Conservation (phyloP, 1,140 invertebrate genomes). For the Bemisia tabaci region DNA sequence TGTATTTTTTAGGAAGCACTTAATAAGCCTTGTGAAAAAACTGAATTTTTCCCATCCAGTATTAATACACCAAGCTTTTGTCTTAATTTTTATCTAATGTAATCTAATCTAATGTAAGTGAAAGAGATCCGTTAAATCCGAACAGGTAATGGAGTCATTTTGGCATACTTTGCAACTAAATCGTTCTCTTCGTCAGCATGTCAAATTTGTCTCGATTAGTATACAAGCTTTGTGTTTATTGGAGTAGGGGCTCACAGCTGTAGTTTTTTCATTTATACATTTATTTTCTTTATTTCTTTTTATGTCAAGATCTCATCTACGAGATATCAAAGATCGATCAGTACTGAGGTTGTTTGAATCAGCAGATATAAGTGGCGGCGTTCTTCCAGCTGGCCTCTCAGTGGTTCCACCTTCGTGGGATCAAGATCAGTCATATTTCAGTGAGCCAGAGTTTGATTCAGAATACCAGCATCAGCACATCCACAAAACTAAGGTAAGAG, state of each 20-base stretch:
- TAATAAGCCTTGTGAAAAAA: too few species aligned
- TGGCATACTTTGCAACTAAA: too few species aligned
- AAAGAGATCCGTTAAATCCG: too few species aligned
- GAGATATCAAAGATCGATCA: slow-evolving; percentile 82
- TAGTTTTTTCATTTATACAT: background rate
- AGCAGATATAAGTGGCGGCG: slow-evolving; percentile 51
- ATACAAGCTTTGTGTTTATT: too few species aligned
- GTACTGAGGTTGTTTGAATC: slow-evolving; percentile 80
- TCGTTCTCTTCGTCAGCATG: too few species aligned
- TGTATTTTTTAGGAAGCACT: too few species aligned
- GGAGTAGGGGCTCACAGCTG: background rate
- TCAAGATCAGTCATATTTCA: slow-evolving; percentile 78
- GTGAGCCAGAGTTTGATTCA: slow-evolving; percentile 84
- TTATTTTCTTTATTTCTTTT: background rate
- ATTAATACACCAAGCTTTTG: too few species aligned
- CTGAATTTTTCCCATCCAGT: too few species aligned
- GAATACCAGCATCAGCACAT: slow-evolving; percentile 88
- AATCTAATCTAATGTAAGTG: too few species aligned
- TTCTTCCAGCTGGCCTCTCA: slow-evolving; percentile 31
- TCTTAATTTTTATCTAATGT: too few species aligned
- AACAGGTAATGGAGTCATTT: too few species aligned
- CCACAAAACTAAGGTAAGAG: slow-evolving; percentile 75
- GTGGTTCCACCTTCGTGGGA: slow-evolving; percentile 32
- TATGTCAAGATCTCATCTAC: slow-evolving; percentile 50
- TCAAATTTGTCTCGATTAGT: too few species aligned